Percentiles rank a stretch among this genome's conserved stretches.
These are phyloP conservation scores for Ammospiza nelsoni DNA, from an alignment of 2,113 vertebrate genomes.

Conservation along the genomic window DNA sequence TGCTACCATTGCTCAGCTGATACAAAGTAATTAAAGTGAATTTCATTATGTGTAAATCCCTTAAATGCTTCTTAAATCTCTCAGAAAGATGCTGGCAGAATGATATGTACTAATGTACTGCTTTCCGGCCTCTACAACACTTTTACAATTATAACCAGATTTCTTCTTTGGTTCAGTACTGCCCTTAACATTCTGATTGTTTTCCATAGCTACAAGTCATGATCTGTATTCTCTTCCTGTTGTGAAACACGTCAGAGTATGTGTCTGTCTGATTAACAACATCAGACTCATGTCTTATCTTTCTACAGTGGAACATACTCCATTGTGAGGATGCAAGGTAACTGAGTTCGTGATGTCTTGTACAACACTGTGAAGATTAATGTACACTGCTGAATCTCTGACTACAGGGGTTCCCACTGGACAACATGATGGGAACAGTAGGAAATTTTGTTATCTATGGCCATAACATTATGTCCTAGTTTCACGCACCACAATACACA, in stretches of 20 bases:
- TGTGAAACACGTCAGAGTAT: neutral
- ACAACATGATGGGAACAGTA: neutral
- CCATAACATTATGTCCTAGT: constrained; percentile 19
- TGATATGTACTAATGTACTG: neutral
- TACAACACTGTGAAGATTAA: constrained; percentile 53
- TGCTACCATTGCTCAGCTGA: neutral
- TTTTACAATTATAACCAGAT: neutral
- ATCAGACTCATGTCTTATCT: neutral
- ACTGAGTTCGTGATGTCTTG: constrained; percentile 27
- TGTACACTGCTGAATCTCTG: neutral
- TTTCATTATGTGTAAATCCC: neutral
- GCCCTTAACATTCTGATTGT: neutral
- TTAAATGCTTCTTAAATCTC: neutral
- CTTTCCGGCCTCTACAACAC: neutral
- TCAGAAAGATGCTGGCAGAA: neutral
- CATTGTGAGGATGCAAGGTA: neutral
- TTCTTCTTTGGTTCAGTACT: neutral
- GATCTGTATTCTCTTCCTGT: neutral
- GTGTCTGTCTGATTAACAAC: neutral
- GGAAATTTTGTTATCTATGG: constrained; percentile 18
- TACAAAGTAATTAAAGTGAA: neutral
- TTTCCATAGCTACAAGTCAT: neutral
- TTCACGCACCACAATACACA: neutral
- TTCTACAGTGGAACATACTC: neutral
- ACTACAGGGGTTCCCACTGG: constrained; percentile 7